These are phyloP conservation scores for Ceyx erithaca DNA, from an alignment of 2,797 vertebrate genomes.

Conservation along the genomic window DNA sequence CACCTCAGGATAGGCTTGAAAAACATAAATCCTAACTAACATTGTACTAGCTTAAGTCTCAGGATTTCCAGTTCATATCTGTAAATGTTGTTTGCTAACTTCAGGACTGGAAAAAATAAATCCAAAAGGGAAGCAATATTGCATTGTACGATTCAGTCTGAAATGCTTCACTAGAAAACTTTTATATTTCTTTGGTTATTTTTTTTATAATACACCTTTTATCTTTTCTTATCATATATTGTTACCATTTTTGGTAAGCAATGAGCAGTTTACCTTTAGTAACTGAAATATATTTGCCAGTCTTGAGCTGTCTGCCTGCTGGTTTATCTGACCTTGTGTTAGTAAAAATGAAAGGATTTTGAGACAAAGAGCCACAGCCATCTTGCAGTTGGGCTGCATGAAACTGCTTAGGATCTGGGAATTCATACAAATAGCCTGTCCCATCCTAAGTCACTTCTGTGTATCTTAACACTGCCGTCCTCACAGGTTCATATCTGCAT, in stretches of 20 bases:
- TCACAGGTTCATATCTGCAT: background rate
- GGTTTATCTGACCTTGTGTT: background rate
- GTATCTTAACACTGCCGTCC: background rate
- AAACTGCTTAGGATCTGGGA: background rate
- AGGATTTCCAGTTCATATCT: background rate
- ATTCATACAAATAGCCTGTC: background rate
- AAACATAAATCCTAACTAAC: background rate
- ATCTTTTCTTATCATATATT: background rate
- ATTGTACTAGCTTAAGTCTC: background rate
- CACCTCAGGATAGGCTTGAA: background rate
- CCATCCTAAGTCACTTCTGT: background rate
- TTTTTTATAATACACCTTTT: background rate
- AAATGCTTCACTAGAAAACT: background rate
- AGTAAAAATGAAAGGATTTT: background rate
- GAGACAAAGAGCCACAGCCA: constrained; percentile 16
- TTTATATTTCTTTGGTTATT: background rate
- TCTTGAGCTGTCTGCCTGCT: constrained; percentile 1
- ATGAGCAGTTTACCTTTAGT: background rate
- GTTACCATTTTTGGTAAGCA: background rate
- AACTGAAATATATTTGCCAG: constrained; percentile 9
- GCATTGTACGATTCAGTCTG: background rate
- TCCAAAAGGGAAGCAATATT: background rate
- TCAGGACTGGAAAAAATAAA: background rate
- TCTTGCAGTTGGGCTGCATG: background rate
- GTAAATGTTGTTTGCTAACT: background rate